Evolutionary conservation across 2,888 invertebrate species (phyloP), one percentile per base, ranked within the genome.

Genomic region (Epinotia bilunana): DNA sequence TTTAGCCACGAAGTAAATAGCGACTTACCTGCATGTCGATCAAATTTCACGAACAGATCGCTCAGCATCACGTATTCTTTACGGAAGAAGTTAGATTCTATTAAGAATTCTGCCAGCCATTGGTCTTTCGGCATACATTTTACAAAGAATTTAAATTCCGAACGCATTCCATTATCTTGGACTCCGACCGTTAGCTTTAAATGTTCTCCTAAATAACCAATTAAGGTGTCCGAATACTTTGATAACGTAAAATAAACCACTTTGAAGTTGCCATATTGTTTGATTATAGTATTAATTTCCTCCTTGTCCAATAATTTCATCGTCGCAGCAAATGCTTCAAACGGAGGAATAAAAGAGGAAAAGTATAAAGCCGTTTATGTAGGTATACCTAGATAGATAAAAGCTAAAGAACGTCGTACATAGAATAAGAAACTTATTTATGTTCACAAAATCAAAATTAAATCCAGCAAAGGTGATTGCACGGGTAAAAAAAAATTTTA

Each of bases 101-200:
- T 83, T 9, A 93, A 76, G 81, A 90, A 91, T 13, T 89, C 79
- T 0, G 88, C 91, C 79, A 94, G 94, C 81, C 94, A 95, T 13
- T 87, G 83, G 16, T 91, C 91, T 74, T 87, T 88, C 0, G 96
- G 96, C 71, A 95, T 87, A 9, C 94, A 91, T 84, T 96, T 96
- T 0, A 95, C 87, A 81, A 96, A 96, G 77, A 95, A 95, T 23
- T 83, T 83, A 0, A 89, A 73, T n/a, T 83, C 80, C 0, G 83
- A 79, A 46, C 73, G 79, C 6, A 74, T 72, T 33, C 80, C 84
- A 28, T 83, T 74, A 2, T 63, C 61, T 67, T 86, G 82, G 11
- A 86, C 85, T 71, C 84, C 79, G 55, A 91, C 78, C 46, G 77
- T 83, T 39, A 93, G 79, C 71, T 84, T 88, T 12, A 93, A 80